A percentile compares a stretch with the other conserved stretches of the same genome.
Evolutionary conservation across 2,797 vertebrate species (phyloP).

Genomic region (Halcyon leucocephala): DNA sequence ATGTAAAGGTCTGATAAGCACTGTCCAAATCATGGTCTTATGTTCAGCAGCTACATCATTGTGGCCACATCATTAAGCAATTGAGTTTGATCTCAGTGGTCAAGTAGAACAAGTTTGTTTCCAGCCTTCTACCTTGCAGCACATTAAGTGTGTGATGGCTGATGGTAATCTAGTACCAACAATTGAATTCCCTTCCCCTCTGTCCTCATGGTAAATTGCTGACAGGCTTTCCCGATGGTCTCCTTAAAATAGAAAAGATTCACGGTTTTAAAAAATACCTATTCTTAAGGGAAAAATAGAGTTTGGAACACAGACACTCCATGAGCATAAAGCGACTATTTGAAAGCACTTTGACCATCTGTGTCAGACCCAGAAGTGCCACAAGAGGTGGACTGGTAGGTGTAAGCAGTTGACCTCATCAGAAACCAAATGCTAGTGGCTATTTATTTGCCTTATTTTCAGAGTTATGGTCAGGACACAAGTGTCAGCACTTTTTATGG

Average conservation of each 20-base stretch:
- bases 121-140: background rate
- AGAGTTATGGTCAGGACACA: background rate
- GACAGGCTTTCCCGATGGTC: background rate
- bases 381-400: background rate
- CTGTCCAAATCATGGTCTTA: background rate
- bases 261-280: background rate
- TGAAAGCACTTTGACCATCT: background rate
- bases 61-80: background rate
- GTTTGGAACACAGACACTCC: background rate
- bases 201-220: background rate
- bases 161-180: background rate
- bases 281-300: background rate
- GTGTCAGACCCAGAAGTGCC: background rate
- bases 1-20: background rate
- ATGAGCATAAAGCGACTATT: background rate
- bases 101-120: background rate
- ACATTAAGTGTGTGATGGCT: background rate
- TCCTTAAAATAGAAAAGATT: background rate
- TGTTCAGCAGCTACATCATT: background rate
- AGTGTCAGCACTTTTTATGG: background rate
- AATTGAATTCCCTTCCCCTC: background rate
- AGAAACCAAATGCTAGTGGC: background rate
- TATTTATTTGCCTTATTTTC: conserved; percentile 16
- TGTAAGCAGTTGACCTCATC: conserved; percentile 29
- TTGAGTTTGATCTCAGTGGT: background rate